Evolutionary conservation across 2,113 vertebrate species (phyloP), one percentile per base, ranked within the genome.

Genomic region (Castor canadensis): DNA sequence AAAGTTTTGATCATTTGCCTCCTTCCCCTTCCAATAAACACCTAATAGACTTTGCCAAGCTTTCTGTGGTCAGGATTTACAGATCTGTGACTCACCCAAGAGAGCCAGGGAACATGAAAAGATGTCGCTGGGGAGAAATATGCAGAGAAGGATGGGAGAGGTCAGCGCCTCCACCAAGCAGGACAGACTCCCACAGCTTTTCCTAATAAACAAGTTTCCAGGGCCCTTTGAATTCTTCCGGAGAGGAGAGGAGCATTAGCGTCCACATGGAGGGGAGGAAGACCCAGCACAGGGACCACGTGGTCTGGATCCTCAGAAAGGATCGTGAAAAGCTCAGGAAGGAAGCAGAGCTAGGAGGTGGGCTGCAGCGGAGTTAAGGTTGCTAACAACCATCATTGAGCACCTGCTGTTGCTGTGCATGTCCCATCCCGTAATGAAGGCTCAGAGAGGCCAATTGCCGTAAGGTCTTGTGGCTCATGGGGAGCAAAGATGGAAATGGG

Each of bases 131-230:
- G 58, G 83, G 79, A 97, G 97, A 97, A 97, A 93, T 96, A 96
- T 93, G 92, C 93, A 77, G 82, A 79, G 75, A 95, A 91, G 95
- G 96, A 93, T 95, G 96, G 72, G 96, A 96, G 91, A 97, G 91
- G 97, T 87, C 88, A 98, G 81, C 54, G 1, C 96, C 87, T 97
- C 96, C 95, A 82, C 95, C 87, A 84, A 81, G 94, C 95, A 96
- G 95, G 95, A 96, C 87, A 97, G 98, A 97, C 98, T 97, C 96
- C 82, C 87, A 97, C 94, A 93, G 96, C 96, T 94, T 94, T 97
- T 98, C 97, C 97, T 97, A 97, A 97, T 93, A 98, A 98, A 97
- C 96, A 97, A 96, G 93, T 98, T 98, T 97, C 92, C 97, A 98
- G 87, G 88, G 91, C 97, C 84, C 97, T 98, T 97, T 97, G 97